Conservation (phyloP, 2,797 vertebrate species). For the Megalops cyprinoides region DNA sequence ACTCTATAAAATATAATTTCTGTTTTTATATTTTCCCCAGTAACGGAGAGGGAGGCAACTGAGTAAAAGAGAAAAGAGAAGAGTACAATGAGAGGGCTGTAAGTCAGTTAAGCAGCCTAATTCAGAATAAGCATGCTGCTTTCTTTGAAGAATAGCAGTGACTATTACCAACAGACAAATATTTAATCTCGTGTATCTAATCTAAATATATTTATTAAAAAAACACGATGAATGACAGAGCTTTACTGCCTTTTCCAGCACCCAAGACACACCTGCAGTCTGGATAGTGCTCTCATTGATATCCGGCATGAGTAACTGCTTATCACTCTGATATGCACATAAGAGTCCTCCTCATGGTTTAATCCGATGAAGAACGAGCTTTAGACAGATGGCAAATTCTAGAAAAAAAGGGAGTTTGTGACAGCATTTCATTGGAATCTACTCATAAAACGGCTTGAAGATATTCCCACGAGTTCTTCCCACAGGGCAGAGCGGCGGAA, state of each 20-base stretch:
- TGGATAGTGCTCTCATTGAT: neutral
- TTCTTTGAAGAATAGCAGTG: too few species aligned
- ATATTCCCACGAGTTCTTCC: neutral
- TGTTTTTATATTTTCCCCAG: too few species aligned
- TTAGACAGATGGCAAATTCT: neutral
- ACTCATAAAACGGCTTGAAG: neutral
- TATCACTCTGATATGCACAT: neutral
- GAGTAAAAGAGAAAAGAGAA: too few species aligned
- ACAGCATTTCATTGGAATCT: neutral
- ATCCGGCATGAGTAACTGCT: neutral
- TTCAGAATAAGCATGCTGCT: too few species aligned
- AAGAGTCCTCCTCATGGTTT: neutral
- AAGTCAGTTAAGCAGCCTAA: too few species aligned
- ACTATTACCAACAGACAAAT: too few species aligned
- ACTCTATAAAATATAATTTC: too few species aligned
- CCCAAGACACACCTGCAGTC: slow-evolving; percentile 1
- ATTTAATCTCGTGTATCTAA: too few species aligned
- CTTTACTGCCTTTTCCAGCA: neutral
- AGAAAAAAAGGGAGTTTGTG: neutral
- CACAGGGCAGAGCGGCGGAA: neutral
- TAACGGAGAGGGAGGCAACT: too few species aligned
- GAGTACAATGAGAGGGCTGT: too few species aligned
- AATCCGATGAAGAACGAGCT: neutral
- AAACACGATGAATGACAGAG: too few species aligned
- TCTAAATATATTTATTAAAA: too few species aligned